Evolutionary conservation across 1,140 invertebrate species (phyloP), one percentile per base, ranked within the genome.

Genomic region (Heliconius himera): DNA sequence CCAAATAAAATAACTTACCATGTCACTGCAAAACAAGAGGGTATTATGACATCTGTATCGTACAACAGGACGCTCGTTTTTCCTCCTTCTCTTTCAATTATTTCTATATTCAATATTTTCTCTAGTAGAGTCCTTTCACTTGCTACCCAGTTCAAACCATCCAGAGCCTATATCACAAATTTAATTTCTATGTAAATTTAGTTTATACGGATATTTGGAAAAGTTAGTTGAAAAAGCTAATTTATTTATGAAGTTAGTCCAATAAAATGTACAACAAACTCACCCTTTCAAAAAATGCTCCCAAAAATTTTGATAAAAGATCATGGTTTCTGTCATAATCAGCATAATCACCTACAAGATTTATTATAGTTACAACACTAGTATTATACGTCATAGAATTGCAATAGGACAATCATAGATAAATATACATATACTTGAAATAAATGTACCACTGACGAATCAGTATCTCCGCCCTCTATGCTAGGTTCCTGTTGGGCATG

Each of bases 231-330:
- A n/a, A n/a, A n/a, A n/a, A n/a, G 33, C 33, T 33, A 18, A 1
- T 49, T 49, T 49, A 49, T 49, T 3, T 49, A 18, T 49, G 16
- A 18, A 49, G 46, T 26, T 8, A 29, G 3, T 66, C 1, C 0
- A 66, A 66, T 26, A 66, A 66, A 66, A 22, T 66, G 8, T 66
- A 26, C 11, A 26, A 66, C 26, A 26, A 16, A 85, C 89, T 85
- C 76, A 90, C 92, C 78, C 91, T 88, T 87, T 94, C 91, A 85
- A 93, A 91, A 80, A 94, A 94, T 9, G 93, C 89, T 26, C 87
- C 91, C 49, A 94, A 81, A 77, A 94, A 91, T 78, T 82, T 83
- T 11, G 93, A 88, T 29, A 91, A 70, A 11, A 94, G 71, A 33
- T 82, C 78, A 73, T 85, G 84, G 76, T 86, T 89, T 11, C 11